A percentile compares a stretch with the other conserved stretches of the same genome.
Evolutionary conservation across 2,888 invertebrate genomes (phyloP).

Genomic region (Hyposoter didymator): DNA sequence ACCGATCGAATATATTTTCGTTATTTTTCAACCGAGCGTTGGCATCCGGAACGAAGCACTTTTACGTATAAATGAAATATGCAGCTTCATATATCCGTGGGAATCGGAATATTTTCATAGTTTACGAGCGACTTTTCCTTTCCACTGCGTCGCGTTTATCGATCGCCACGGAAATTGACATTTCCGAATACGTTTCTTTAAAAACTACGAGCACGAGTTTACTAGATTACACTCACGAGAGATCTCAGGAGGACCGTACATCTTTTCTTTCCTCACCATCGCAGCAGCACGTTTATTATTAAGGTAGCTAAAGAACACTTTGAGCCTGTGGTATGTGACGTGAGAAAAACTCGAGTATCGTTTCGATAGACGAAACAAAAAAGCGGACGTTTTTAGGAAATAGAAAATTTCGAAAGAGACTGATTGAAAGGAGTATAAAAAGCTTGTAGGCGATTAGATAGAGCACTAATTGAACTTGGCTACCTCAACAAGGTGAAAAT

Average conservation of each 20-base stretch:
- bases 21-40: constrained; percentile 5
- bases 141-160: constrained; percentile 20
- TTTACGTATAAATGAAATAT: constrained; percentile 55
- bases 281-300: constrained; percentile 31
- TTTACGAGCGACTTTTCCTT: neutral
- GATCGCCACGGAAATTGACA: constrained; percentile 50
- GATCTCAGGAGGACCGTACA: constrained; percentile 32
- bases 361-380: neutral
- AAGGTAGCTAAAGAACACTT: constrained; percentile 17
- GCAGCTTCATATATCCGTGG: constrained; percentile 29
- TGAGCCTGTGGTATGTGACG: neutral
- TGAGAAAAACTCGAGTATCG: neutral
- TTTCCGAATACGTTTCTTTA: constrained; percentile 44
- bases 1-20: constrained; percentile 7
- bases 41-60: constrained; percentile 58
- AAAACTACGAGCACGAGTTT: constrained; percentile 41
- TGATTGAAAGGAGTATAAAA: neutral
- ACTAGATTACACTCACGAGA: constrained; percentile 63
- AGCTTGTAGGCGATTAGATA: neutral
- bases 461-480: neutral
- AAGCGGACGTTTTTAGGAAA: neutral
- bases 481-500: constrained; percentile 38
- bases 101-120: constrained; percentile 24
- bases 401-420: neutral
- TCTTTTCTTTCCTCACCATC: constrained; percentile 12